Evolutionary conservation across 2,888 invertebrate species (phyloP).

Genomic region (Peribatodes rhomboidaria): DNA sequence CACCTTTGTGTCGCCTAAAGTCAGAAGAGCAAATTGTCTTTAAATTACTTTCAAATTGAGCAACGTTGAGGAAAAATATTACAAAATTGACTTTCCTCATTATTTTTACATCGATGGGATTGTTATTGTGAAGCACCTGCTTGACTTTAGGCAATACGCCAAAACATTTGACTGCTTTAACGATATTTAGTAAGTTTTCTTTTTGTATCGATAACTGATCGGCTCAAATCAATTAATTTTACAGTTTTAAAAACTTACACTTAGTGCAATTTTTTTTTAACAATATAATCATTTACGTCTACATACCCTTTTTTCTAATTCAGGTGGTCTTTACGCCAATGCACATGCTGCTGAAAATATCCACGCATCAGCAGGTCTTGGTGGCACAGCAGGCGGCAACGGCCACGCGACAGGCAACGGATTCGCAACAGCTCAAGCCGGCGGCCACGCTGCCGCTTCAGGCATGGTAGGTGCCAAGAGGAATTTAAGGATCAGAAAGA

Average conservation of each 20-base stretch:
- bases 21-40: slow-evolving; percentile 41
- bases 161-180: neutral
- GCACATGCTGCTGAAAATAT: slow-evolving; percentile 87
- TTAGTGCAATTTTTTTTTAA: too few species aligned
- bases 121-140: neutral
- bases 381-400: slow-evolving; percentile 61
- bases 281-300: neutral
- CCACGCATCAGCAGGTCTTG: slow-evolving; percentile 81
- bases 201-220: too few species aligned
- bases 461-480: slow-evolving; percentile 73
- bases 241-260: too few species aligned
- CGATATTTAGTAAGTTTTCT: neutral
- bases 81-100: slow-evolving; percentile 30
- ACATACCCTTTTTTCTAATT: slow-evolving; percentile 16
- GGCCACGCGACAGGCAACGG: slow-evolving; percentile 63
- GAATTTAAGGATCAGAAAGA: slow-evolving; percentile 46
- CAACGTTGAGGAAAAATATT: slow-evolving; percentile 40
- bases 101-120: slow-evolving; percentile 13
- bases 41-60: slow-evolving; percentile 42
- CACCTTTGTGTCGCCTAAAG: slow-evolving; percentile 47
- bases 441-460: slow-evolving; percentile 64
- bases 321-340: slow-evolving; percentile 86
- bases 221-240: too few species aligned
- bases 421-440: slow-evolving; percentile 66
- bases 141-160: neutral